Evolutionary conservation across 2,797 vertebrate genomes (phyloP), one percentile per base, ranked within the genome.

Genomic region (Coilia nasus): DNA sequence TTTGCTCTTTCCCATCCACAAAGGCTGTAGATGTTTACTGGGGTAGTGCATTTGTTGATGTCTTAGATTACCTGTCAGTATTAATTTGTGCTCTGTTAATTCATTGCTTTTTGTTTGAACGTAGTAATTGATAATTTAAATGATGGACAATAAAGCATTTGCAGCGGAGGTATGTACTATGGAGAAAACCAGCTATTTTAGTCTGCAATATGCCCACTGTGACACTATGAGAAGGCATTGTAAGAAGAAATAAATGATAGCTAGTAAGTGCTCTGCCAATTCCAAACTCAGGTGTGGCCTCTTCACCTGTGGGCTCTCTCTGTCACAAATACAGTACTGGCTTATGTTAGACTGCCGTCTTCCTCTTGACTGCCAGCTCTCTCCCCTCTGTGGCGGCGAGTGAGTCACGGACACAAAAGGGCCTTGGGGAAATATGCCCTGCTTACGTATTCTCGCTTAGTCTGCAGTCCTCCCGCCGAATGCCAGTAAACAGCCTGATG

Each of bases 341-440:
- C 71, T 78, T 19, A 78, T 78, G 71, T 44, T 44, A 78, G 41
- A 78, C 11, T 78, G 17, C 41, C 71, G 71, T 78, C 71, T 41
- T 21, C 31, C 71, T 9, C 15, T 78, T 44, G 35, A 78, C 35
- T 78, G 35, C 35, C 44, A 54, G 89, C 87, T 56, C 50, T 14
- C 46, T 47, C 82, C 86, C 67, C 81, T 60, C 85, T 90, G 89
- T 87, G 87, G 88, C 87, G 86, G 87, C 87, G 82, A 84, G 85
- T 64, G 71, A 89, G 82, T 83, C 84, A 44, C 75, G 90, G 87
- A 83, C 87, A 88, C 23, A 7, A 85, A 80, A 80, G 81, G 88
- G 87, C 87, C 90, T 83, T 82, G 6, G 91, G 88, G 88, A 89
- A 89, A 89, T 87, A 85, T 89, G 88, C 50, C 83, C 86, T 81